phyloP scores from a whole-genome alignment of 2,888 invertebrate genomes.

The Drosophila melanosoma region DNA sequence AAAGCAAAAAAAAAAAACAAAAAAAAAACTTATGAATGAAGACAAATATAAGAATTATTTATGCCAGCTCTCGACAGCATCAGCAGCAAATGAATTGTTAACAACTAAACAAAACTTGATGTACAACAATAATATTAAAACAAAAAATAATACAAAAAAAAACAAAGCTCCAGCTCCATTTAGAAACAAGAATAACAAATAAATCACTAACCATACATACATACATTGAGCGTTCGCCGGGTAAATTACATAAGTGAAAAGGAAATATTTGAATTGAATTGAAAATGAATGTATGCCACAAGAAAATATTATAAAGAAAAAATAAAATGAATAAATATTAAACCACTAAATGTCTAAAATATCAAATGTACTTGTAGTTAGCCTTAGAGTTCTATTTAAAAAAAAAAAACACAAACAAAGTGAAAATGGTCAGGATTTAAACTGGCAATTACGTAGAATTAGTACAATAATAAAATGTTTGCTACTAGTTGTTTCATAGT shows the following conservation, averaged over 20 bases:
- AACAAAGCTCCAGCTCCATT: constrained; percentile 74
- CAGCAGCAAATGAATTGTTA: constrained; percentile 59
- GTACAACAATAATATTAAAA: constrained; percentile 54
- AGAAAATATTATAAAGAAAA: constrained; percentile 14
- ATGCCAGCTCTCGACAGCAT: constrained; percentile 54
- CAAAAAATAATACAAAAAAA: constrained; percentile 14
- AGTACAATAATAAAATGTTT: constrained; percentile 65
- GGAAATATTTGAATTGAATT: not conserved
- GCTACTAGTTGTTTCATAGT: constrained; percentile 75
- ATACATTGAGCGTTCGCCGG: constrained; percentile 18
- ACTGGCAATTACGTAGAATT: constrained; percentile 68
- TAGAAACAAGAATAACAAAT: constrained; percentile 50
- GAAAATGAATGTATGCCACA: constrained; percentile 20
- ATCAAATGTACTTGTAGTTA: constrained; percentile 65
- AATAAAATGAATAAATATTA: not conserved
- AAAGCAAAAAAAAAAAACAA: constrained; percentile 35
- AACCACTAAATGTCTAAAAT: constrained; percentile 69
- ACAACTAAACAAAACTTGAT: constrained; percentile 60
- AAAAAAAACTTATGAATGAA: constrained; percentile 42
- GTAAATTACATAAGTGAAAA: constrained; percentile 9
- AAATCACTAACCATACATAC: constrained; percentile 24
- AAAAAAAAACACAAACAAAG: constrained; percentile 6
- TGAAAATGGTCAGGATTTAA: constrained; percentile 35
- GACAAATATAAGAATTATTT: constrained; percentile 53
- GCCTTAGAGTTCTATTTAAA: constrained; percentile 54